Percentiles rank a stretch among this genome's conserved stretches.
These are phyloP conservation scores for Andrena minutula DNA, from an alignment of 2,888 invertebrate genomes.

Conservation along the genomic window DNA sequence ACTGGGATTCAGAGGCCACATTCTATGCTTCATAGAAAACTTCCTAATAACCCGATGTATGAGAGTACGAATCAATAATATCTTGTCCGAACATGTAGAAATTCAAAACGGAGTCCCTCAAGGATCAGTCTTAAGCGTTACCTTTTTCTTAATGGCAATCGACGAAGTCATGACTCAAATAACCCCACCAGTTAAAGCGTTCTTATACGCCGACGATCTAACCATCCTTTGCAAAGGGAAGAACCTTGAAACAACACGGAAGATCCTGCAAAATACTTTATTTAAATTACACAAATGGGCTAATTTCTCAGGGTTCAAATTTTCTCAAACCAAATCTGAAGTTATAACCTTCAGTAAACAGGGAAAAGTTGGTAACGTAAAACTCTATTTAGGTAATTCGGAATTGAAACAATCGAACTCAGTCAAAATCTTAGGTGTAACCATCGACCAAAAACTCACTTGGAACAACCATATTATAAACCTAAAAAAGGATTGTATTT, in stretches of 20 bases:
- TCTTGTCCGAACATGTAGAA: not conserved
- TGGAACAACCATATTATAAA: not conserved
- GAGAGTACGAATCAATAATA: not conserved
- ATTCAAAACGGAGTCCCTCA: constrained; percentile 1
- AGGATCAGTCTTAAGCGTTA: not conserved
- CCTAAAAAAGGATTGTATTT: not conserved
- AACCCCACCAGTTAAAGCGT: not conserved
- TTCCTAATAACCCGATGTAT: not conserved
- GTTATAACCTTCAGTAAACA: not conserved
- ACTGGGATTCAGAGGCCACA: not conserved
- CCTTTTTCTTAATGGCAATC: not conserved
- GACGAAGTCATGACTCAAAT: not conserved
- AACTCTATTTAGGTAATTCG: not conserved
- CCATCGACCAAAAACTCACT: not conserved
- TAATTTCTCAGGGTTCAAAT: not conserved
- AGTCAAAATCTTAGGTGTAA: not conserved
- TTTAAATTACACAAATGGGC: not conserved
- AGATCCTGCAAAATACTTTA: not conserved
- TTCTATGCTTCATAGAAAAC: not conserved
- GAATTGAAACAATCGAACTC: not conserved
- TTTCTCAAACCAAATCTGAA: not conserved
- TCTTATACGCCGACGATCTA: not conserved
- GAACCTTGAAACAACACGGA: not conserved
- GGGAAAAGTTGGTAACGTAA: not conserved
- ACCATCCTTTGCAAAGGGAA: not conserved